phyloP scores from a whole-genome alignment of 2,888 invertebrate species.

The Lissocephala sabroskyi region DNA sequence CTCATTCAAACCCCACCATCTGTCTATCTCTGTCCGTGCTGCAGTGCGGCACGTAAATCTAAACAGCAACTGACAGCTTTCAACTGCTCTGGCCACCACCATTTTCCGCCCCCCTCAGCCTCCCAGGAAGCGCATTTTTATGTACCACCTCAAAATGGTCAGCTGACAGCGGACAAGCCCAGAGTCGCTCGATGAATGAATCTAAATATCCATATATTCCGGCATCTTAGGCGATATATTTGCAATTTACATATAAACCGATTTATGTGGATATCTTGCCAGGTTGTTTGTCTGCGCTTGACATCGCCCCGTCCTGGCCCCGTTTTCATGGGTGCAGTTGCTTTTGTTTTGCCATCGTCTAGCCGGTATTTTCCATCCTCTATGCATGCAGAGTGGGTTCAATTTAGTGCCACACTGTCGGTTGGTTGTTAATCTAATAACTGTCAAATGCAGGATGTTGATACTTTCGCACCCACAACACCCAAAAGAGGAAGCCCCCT shows the following conservation, averaged over 20 bases:
- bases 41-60: constrained; percentile 64
- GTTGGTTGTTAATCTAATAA: constrained; percentile 62
- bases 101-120: constrained; percentile 5
- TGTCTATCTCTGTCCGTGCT: constrained; percentile 37
- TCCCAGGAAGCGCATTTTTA: constrained; percentile 38
- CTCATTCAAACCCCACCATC: constrained; percentile 2
- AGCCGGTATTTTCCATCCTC: constrained; percentile 50
- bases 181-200: too few species aligned
- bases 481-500: too few species aligned
- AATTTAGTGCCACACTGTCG: constrained; percentile 42
- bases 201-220: too few species aligned
- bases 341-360: constrained; percentile 36
- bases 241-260: too few species aligned
- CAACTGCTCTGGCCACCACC: constrained; percentile 33
- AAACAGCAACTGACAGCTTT: constrained; percentile 63
- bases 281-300: constrained; percentile 62
- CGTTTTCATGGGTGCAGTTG: constrained; percentile 23
- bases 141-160: constrained; percentile 42
- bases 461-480: too few species aligned
- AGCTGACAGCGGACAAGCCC: constrained; percentile 2
- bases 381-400: constrained; percentile 29
- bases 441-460: constrained; percentile 55
- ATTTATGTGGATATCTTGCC: not conserved
- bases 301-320: constrained; percentile 35
- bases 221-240: too few species aligned